Evolutionary conservation across 2,797 vertebrate species (phyloP).

Genomic region (Mormyrops boulengeri): DNA sequence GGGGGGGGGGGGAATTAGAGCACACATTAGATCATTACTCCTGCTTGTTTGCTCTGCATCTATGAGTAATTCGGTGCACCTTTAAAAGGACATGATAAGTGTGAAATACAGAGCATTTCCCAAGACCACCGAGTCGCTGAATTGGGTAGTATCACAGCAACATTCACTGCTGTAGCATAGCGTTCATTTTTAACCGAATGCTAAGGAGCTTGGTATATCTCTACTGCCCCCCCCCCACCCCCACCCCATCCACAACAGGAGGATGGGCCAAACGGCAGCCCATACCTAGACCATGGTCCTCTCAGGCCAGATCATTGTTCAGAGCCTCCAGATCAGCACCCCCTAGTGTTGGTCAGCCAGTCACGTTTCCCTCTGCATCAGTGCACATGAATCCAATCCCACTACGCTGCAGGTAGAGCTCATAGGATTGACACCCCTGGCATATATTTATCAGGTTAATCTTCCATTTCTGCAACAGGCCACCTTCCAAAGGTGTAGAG

Average conservation of each 20-base stretch:
- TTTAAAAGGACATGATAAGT: constrained; percentile 14
- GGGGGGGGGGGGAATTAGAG: not conserved
- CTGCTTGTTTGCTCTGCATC: not conserved
- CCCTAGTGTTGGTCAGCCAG: constrained; percentile 9
- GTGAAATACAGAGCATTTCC: constrained; percentile 34
- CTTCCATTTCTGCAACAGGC: not conserved
- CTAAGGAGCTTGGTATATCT: not conserved
- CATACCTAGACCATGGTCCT: not conserved
- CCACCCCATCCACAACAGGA: not conserved
- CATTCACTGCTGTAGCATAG: constrained; percentile 20
- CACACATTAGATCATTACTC: not conserved
- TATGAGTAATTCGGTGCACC: not conserved
- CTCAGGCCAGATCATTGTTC: not conserved
- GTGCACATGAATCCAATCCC: constrained; percentile 55
- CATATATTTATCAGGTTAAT: constrained; percentile 38
- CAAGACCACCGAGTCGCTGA: constrained; percentile 35
- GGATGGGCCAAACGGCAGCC: not conserved
- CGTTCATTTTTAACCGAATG: not conserved
- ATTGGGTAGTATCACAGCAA: constrained; percentile 29
- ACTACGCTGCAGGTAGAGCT: constrained; percentile 41
- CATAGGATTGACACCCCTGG: constrained; percentile 52
- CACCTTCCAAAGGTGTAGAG: not conserved
- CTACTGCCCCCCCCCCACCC: not conserved
- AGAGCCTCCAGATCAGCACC: constrained; percentile 18
- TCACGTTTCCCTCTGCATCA: not conserved